Conservation (phyloP, 2,888 invertebrate species). For the Luperina testacea region DNA sequence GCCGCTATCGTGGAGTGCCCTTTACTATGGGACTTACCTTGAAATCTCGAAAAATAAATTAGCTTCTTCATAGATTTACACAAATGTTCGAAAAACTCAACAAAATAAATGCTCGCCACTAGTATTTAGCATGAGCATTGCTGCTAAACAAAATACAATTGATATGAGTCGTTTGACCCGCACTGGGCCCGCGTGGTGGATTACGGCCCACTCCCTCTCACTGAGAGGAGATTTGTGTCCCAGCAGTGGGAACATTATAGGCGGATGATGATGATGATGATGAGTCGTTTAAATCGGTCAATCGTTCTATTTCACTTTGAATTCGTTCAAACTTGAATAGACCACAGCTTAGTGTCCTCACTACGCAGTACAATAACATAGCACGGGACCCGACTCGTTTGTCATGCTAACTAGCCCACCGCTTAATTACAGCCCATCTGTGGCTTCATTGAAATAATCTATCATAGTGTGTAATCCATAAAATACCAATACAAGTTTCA, state of each 20-base stretch:
- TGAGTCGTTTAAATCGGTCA: not conserved
- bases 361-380: conserved; percentile 67
- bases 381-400: conserved; percentile 71
- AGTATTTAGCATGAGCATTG: not conserved
- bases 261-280: no score
- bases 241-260: no score
- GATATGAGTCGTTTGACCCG: not conserved
- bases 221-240: no score
- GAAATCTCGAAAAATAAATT: not conserved
- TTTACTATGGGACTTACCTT: not conserved
- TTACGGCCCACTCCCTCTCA: no score
- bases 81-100: not conserved
- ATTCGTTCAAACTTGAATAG: conserved; percentile 33
- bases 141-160: not conserved
- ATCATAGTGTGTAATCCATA: not conserved
- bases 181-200: not conserved
- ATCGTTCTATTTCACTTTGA: not conserved
- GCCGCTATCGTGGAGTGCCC: no score
- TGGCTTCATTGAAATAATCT: conserved; percentile 69
- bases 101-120: not conserved
- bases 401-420: conserved; percentile 79
- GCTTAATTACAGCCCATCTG: conserved; percentile 78
- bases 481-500: not conserved
- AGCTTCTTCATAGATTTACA: not conserved
- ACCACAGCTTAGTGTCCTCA: conserved; percentile 31